phyloP scores from a whole-genome alignment of 2,797 vertebrate genomes.

The Lepus oiostolus region DNA sequence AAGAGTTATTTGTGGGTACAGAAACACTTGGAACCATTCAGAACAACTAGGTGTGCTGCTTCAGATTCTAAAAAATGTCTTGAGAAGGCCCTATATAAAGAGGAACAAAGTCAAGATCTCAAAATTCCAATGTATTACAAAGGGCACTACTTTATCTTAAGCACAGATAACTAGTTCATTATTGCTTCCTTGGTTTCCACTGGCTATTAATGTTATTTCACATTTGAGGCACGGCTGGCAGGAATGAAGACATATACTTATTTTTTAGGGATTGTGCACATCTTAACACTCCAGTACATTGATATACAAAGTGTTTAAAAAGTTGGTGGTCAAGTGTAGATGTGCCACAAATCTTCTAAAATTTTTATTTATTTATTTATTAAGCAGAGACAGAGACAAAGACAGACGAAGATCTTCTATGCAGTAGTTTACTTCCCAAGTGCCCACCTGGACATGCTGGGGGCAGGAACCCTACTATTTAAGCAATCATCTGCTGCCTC shows the following conservation, averaged over 20 bases:
- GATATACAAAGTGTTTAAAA: constrained; percentile 16
- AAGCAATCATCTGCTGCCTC: too few species aligned
- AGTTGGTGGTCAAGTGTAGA: background rate
- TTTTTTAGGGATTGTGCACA: background rate
- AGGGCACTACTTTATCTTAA: constrained; percentile 10
- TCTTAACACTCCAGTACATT: background rate
- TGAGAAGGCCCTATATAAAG: background rate
- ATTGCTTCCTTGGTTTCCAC: background rate
- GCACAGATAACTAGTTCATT: constrained; percentile 3
- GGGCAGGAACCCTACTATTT: too few species aligned
- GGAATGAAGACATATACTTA: constrained; percentile 14
- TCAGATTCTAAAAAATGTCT: constrained; percentile 51
- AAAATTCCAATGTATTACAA: constrained; percentile 55
- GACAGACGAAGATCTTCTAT: too few species aligned
- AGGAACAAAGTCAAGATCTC: constrained; percentile 33
- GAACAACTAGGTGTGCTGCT: constrained; percentile 25
- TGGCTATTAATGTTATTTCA: background rate
- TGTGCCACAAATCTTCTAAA: too few species aligned
- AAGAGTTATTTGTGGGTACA: background rate
- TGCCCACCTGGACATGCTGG: too few species aligned
- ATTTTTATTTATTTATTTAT: too few species aligned
- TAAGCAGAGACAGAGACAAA: too few species aligned
- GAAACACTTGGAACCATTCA: background rate
- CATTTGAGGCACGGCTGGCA: background rate
- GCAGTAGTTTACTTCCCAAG: too few species aligned